Conservation (phyloP, 2,113 vertebrate species). For the Pollimyrus isidori region DNA sequence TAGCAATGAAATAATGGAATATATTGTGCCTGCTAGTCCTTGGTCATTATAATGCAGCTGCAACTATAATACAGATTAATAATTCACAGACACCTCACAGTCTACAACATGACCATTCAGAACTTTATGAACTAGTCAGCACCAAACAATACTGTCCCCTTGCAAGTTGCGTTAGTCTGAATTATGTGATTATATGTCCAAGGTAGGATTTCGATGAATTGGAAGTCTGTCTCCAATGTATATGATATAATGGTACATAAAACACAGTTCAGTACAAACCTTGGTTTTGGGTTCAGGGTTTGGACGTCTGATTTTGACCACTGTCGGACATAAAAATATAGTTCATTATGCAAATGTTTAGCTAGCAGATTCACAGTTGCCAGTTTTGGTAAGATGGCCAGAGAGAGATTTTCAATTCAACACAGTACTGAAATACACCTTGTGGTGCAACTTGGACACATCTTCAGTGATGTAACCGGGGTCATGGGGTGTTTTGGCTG, state of each 20-base stretch:
- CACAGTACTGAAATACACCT: no score
- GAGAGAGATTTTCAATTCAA: no score
- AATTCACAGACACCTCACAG: background rate
- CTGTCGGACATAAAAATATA: no score
- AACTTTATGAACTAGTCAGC: background rate
- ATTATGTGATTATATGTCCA: background rate
- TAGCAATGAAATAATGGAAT: background rate
- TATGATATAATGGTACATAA: background rate
- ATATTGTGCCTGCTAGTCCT: background rate
- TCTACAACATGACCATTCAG: background rate
- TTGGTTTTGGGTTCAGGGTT: background rate
- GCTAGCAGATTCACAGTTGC: no score
- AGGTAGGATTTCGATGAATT: background rate
- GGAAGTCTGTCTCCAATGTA: background rate
- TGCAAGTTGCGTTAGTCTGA: background rate
- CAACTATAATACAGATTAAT: background rate
- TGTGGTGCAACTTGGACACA: no score
- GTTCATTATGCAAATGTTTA: no score
- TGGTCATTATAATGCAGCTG: background rate
- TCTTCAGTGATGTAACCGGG: no score
- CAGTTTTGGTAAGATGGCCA: no score
- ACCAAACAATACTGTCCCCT: background rate
- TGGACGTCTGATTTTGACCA: no score
- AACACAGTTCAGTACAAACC: background rate
- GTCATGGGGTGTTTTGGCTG: no score